Evolutionary conservation across 35 echinoderm and acorn worm species (phyloP).

Genomic region (Amphiura filiformis): DNA sequence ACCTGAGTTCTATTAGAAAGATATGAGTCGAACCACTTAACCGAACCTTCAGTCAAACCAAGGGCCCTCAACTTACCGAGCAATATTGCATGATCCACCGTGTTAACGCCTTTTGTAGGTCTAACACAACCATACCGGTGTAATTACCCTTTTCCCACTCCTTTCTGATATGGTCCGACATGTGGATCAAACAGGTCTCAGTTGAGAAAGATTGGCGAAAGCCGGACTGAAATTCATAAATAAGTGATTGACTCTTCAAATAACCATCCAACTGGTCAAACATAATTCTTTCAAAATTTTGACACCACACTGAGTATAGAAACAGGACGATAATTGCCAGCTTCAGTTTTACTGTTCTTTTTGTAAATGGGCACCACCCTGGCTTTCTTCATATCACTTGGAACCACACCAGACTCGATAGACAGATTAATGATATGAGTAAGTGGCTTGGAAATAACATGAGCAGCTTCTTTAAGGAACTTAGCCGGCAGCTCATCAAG

Average conservation of each 20-base stretch:
- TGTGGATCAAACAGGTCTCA: too few relatives aligned
- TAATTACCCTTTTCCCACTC: too few relatives aligned
- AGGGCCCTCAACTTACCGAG: neutral
- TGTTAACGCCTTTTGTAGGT: constrained; percentile 22
- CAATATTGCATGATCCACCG: constrained; percentile 22
- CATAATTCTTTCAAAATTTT: constrained; percentile 17
- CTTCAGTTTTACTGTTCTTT: constrained; percentile 16
- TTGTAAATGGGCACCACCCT: neutral
- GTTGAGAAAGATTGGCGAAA: too few relatives aligned
- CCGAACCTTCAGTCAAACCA: too few relatives aligned
- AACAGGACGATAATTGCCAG: too few relatives aligned
- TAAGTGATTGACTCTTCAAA: too few relatives aligned
- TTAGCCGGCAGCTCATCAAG: neutral
- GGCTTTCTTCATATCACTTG: neutral
- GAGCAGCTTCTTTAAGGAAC: neutral
- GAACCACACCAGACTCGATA: neutral
- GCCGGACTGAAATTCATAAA: too few relatives aligned
- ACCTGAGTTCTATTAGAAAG: too few relatives aligned
- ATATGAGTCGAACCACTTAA: too few relatives aligned
- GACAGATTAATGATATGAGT: neutral
- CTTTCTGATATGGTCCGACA: too few relatives aligned
- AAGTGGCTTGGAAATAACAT: neutral
- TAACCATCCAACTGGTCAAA: constrained; percentile 2
- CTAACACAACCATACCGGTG: too few relatives aligned
- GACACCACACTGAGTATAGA: neutral